Evolutionary conservation across 2,888 invertebrate genomes (phyloP).

Genomic region (Anorthoa munda): DNA sequence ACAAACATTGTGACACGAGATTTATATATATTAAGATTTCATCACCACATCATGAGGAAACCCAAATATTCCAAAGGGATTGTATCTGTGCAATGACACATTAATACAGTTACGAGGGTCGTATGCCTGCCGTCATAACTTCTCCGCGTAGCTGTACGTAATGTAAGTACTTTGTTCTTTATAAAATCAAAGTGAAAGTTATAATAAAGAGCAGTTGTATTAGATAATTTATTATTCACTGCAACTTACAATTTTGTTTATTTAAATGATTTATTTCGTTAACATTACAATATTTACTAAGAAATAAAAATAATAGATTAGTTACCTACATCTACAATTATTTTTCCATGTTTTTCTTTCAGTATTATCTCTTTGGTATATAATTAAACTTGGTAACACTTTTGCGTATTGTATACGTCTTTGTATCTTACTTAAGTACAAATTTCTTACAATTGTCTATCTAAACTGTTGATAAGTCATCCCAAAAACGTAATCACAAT

Average conservation of each 20-base stretch:
- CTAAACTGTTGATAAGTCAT: slow-evolving; percentile 12
- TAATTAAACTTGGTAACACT: slow-evolving; percentile 3
- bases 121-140: no score
- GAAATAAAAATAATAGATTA: no score
- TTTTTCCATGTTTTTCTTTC: not conserved
- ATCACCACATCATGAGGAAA: no score
- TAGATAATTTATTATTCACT: slow-evolving; percentile 40
- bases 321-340: not conserved
- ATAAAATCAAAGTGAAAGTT: not conserved
- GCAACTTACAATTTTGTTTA: slow-evolving; percentile 29
- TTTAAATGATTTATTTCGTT: slow-evolving; percentile 2
- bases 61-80: no score
- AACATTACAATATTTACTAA: slow-evolving; percentile 24
- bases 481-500: not conserved
- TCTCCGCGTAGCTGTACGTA: not conserved
- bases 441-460: slow-evolving; percentile 1
- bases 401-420: not conserved
- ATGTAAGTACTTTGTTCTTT: not conserved
- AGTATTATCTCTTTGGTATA: not conserved
- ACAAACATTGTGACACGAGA: no score
- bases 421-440: not conserved
- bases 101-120: no score
- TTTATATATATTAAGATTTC: no score
- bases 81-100: no score
- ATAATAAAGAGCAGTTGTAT: slow-evolving; percentile 12